These are phyloP conservation scores for Philopotamus ludificatus DNA, from an alignment of 1,140 invertebrate genomes.

Conservation along the genomic window DNA sequence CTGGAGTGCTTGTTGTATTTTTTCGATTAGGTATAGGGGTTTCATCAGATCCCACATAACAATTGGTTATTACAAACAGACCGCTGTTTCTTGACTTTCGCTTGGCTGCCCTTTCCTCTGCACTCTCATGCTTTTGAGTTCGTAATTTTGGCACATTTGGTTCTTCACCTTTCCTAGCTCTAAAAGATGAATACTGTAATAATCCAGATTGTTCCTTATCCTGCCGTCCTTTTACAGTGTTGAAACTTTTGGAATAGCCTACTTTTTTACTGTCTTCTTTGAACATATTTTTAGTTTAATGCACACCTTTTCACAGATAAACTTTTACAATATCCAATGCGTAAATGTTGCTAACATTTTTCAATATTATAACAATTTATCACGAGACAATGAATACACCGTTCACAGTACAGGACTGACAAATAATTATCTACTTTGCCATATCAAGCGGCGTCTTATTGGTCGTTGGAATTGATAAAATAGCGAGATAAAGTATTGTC, in stretches of 20 bases:
- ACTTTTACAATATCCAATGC: too few relatives aligned
- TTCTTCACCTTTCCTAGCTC: neutral
- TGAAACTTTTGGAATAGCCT: neutral
- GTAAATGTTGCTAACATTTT: too few relatives aligned
- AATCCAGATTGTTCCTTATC: too few relatives aligned
- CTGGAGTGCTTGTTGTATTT: neutral
- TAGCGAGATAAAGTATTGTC: too few relatives aligned
- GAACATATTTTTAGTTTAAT: neutral
- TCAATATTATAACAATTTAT: too few relatives aligned
- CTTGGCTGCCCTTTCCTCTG: neutral
- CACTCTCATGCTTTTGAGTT: neutral
- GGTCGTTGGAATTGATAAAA: too few relatives aligned
- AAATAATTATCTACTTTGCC: neutral
- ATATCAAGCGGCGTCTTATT: neutral
- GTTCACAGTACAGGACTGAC: too few relatives aligned
- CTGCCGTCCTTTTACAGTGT: too few relatives aligned
- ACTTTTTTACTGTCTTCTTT: neutral
- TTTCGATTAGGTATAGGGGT: neutral
- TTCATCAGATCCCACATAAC: neutral
- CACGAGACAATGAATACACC: too few relatives aligned
- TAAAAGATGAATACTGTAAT: neutral
- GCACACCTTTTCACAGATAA: too few relatives aligned
- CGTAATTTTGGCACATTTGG: too few relatives aligned
- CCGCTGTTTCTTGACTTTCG: neutral
- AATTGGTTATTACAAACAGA: neutral